These are phyloP conservation scores for Diprion similis DNA, from an alignment of 1,140 invertebrate species.

Conservation along the genomic window DNA sequence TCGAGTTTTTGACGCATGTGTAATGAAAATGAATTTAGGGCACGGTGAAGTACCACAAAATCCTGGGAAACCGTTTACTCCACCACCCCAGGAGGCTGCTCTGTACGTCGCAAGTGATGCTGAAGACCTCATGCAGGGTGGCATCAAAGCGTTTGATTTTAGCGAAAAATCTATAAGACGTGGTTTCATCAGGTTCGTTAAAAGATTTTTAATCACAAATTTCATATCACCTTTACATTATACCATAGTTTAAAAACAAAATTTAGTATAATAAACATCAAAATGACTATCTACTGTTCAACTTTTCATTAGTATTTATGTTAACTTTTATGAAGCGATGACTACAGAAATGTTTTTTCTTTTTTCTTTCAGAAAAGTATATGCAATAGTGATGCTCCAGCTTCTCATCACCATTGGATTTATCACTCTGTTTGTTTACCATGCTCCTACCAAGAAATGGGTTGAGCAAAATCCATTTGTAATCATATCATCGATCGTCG, in stretches of 20 bases:
- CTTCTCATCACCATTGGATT: constrained; percentile 76
- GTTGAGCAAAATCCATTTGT: constrained; percentile 57
- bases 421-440: constrained; percentile 76
- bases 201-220: constrained; percentile 35
- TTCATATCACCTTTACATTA: constrained; percentile 41
- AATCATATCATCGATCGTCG: constrained; percentile 71
- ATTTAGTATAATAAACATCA: constrained; percentile 18
- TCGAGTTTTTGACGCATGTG: too few species aligned
- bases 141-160: constrained; percentile 79
- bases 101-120: constrained; percentile 53
- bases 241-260: constrained; percentile 25
- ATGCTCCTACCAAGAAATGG: constrained; percentile 68
- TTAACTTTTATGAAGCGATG: background rate
- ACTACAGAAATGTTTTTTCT: constrained; percentile 23
- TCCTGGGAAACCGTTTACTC: constrained; percentile 27
- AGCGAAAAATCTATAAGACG: constrained; percentile 74
- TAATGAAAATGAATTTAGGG: too few species aligned
- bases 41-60: constrained; percentile 40
- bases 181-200: constrained; percentile 78
- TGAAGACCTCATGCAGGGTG: constrained; percentile 65
- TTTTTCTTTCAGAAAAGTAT: constrained; percentile 68
- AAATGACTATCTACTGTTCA: background rate
- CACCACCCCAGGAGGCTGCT: constrained; percentile 35
- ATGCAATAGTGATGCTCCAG: constrained; percentile 78
- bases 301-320: background rate